These are phyloP conservation scores for Kryptolebias ocellatus DNA, from an alignment of 2,797 vertebrate genomes.

Conservation along the genomic window DNA sequence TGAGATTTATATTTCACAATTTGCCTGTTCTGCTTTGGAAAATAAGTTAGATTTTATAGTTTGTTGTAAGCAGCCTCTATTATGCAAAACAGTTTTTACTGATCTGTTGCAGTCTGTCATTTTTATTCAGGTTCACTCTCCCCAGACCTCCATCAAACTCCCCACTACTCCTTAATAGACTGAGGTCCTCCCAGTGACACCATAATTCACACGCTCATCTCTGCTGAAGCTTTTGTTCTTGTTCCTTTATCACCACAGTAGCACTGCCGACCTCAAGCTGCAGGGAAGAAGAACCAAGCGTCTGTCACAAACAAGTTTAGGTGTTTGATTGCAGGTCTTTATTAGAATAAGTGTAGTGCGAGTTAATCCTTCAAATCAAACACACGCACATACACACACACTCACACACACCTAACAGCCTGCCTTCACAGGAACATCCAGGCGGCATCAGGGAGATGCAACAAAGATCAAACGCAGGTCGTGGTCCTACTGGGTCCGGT, in stretches of 20 bases:
- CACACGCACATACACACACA: neutral
- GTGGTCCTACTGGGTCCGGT: conserved; percentile 59
- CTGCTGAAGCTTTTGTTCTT: conserved; percentile 58
- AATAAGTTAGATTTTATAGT: conserved; percentile 57
- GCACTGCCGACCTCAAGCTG: conserved; percentile 16
- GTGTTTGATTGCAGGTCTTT: conserved; percentile 10
- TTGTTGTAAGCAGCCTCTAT: conserved; percentile 53
- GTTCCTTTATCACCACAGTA: conserved; percentile 29
- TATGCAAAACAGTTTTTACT: conserved; percentile 62
- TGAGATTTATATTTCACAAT: conserved; percentile 35
- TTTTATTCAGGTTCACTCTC: conserved; percentile 74
- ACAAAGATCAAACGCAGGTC: conserved; percentile 62
- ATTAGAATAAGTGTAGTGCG: conserved; percentile 15
- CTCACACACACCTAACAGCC: neutral
- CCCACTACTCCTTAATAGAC: conserved; percentile 71
- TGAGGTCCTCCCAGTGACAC: conserved; percentile 64
- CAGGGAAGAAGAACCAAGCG: conserved; percentile 11
- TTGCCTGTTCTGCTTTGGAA: conserved; percentile 25
- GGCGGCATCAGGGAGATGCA: conserved; percentile 45
- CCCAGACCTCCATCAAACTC: conserved; percentile 66
- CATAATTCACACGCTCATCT: conserved; percentile 68
- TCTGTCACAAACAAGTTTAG: conserved; percentile 9
- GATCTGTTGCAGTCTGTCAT: conserved; percentile 59
- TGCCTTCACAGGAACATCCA: conserved; percentile 38
- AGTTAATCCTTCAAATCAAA: neutral